Percentiles rank a stretch among this genome's conserved stretches.
Evolutionary conservation across 2,888 invertebrate species (phyloP).

Genomic region (Lepas anatifera): DNA sequence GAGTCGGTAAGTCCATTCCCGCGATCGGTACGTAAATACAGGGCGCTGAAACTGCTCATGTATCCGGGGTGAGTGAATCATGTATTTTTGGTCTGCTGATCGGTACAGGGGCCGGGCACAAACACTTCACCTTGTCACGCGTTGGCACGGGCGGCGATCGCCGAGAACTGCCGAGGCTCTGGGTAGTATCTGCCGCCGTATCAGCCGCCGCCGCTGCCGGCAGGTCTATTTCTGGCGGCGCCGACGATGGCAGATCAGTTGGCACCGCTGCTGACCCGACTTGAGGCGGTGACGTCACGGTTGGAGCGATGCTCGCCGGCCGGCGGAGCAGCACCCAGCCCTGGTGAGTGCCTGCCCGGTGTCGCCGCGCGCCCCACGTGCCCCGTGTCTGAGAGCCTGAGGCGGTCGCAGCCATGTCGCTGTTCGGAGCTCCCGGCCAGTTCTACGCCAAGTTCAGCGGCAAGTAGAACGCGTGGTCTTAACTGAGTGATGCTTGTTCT

Average conservation of each 20-base stretch:
- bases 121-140: no score
- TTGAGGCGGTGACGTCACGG: constrained; percentile 14
- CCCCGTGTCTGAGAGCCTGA: background rate
- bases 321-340: background rate
- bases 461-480: background rate
- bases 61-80: no score
- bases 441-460: background rate
- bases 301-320: background rate
- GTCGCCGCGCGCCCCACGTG: background rate
- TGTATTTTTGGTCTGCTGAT: no score
- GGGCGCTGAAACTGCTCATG: no score
- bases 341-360: background rate
- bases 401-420: background rate
- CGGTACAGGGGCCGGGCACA: no score
- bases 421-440: background rate
- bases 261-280: constrained; percentile 53
- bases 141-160: no score
- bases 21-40: no score
- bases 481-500: background rate
- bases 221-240: no score
- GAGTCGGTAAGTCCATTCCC: no score
- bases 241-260: constrained; percentile 41
- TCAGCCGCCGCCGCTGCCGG: no score
- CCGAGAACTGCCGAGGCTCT: no score
- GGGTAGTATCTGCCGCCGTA: no score